A percentile compares a stretch with the other conserved stretches of the same genome.
Conservation (phyloP, 2,113 vertebrate genomes). For the Boulengeromyrus knoepffleri region DNA sequence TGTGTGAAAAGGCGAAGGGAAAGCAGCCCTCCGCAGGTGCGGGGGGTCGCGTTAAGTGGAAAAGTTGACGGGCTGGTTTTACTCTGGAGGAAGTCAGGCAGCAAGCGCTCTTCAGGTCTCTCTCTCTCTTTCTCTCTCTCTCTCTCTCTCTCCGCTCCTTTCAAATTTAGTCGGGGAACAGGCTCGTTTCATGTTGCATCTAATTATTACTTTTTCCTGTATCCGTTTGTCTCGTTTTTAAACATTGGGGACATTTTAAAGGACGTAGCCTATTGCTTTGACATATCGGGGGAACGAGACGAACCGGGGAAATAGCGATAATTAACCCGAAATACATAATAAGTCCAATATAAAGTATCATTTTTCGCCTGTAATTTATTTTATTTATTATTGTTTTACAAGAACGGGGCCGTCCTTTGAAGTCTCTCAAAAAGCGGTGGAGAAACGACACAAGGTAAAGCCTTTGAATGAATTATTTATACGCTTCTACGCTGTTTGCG, state of each 20-base stretch:
- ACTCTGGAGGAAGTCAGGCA: conserved; percentile 52
- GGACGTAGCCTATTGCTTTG: conserved; percentile 8
- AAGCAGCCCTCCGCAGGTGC: conserved; percentile 27
- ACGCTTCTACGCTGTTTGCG: background rate
- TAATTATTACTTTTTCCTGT: conserved; percentile 28
- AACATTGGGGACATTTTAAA: background rate
- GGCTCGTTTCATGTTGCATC: conserved; percentile 53
- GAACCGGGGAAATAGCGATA: background rate
- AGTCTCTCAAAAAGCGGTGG: conserved; percentile 27
- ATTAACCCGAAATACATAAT: background rate
- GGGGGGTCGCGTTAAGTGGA: conserved; percentile 64
- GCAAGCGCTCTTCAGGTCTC: conserved; percentile 32
- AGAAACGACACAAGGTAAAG: conserved; percentile 52
- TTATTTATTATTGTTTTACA: conserved; percentile 34
- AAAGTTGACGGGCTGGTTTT: conserved; percentile 64
- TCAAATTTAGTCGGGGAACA: conserved; percentile 54
- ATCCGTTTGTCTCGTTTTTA: background rate
- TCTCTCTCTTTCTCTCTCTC: conserved; percentile 30
- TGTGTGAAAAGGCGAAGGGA: conserved; percentile 20
- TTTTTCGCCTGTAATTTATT: conserved; percentile 10
- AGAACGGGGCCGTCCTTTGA: conserved; percentile 45
- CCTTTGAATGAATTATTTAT: conserved; percentile 11
- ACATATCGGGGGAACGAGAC: background rate
- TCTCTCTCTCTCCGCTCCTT: conserved; percentile 40
- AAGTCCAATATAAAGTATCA: conserved; percentile 4